These are phyloP conservation scores for Heteronetta atricapilla DNA, from an alignment of 2,113 vertebrate species.

Conservation along the genomic window DNA sequence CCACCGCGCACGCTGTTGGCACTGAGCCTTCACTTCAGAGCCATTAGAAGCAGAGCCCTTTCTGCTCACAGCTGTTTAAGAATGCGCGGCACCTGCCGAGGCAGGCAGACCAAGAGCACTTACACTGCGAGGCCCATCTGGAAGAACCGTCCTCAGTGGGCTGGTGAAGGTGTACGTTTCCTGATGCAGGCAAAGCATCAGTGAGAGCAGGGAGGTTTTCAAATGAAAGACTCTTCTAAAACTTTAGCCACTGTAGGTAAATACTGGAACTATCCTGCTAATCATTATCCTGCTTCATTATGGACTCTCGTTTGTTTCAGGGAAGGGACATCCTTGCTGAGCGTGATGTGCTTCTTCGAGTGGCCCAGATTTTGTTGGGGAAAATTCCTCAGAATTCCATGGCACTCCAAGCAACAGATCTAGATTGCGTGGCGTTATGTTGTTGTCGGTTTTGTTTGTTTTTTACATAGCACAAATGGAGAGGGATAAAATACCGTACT, in stretches of 20 bases:
- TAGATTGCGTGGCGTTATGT: not conserved
- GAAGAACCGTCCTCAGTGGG: not conserved
- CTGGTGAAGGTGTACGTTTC: not conserved
- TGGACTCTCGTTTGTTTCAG: not conserved
- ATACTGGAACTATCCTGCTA: not conserved
- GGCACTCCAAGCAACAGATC: not conserved
- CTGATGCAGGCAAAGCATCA: not conserved
- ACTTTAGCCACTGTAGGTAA: not conserved
- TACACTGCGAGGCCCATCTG: not conserved
- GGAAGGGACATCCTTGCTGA: not conserved
- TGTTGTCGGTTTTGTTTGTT: too few species aligned
- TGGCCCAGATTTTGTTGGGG: not conserved
- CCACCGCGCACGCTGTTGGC: rapidly evolving
- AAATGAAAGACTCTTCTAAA: not conserved
- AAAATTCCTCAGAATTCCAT: not conserved
- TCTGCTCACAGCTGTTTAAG: not conserved
- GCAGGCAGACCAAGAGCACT: not conserved
- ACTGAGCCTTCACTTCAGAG: not conserved
- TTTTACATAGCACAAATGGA: not conserved
- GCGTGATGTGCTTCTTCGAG: rapidly evolving
- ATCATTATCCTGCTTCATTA: not conserved
- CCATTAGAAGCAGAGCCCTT: not conserved
- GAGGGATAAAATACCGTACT: not conserved
- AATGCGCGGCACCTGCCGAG: not conserved
- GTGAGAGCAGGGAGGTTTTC: not conserved